phyloP scores from a whole-genome alignment of 2,888 invertebrate genomes.

The Cyrtodaria siliqua region DNA sequence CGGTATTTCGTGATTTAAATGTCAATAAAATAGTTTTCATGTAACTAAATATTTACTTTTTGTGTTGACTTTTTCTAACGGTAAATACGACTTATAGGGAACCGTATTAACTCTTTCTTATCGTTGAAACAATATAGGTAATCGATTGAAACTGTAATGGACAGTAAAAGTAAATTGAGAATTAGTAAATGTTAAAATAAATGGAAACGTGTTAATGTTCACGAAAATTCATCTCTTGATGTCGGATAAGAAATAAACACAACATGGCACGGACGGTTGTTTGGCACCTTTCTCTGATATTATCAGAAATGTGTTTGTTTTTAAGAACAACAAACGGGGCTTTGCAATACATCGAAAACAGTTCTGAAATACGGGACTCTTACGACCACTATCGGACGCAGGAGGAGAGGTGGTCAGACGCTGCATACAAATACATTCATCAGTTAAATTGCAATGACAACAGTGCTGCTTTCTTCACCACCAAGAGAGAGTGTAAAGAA shows the following conservation, averaged over 20 bases:
- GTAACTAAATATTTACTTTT: slow-evolving; percentile 25
- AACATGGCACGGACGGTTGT: slow-evolving; percentile 35
- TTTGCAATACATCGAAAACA: slow-evolving; percentile 64
- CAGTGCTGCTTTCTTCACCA: slow-evolving; percentile 81
- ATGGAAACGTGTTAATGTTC: background rate
- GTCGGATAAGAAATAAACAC: background rate
- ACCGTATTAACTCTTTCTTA: too few species aligned
- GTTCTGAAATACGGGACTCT: slow-evolving; percentile 61
- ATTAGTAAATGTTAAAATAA: too few species aligned
- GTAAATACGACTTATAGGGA: too few species aligned
- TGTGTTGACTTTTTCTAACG: background rate
- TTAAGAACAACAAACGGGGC: slow-evolving; percentile 36
- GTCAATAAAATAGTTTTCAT: background rate
- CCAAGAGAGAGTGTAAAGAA: slow-evolving; percentile 79
- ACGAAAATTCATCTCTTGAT: background rate
- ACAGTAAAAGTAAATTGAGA: too few species aligned
- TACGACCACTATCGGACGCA: slow-evolving; percentile 60
- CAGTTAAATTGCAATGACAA: slow-evolving; percentile 78
- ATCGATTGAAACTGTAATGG: too few species aligned
- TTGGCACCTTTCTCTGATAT: slow-evolving; percentile 26
- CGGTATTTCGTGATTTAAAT: too few species aligned
- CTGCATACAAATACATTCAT: slow-evolving; percentile 78
- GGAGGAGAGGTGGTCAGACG: slow-evolving; percentile 81
- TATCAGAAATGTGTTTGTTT: slow-evolving; percentile 37
- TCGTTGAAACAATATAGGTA: too few species aligned